A percentile compares a stretch with the other conserved stretches of the same genome.
Conservation (phyloP, 2,888 invertebrate species). For the Acleris sparsana region DNA sequence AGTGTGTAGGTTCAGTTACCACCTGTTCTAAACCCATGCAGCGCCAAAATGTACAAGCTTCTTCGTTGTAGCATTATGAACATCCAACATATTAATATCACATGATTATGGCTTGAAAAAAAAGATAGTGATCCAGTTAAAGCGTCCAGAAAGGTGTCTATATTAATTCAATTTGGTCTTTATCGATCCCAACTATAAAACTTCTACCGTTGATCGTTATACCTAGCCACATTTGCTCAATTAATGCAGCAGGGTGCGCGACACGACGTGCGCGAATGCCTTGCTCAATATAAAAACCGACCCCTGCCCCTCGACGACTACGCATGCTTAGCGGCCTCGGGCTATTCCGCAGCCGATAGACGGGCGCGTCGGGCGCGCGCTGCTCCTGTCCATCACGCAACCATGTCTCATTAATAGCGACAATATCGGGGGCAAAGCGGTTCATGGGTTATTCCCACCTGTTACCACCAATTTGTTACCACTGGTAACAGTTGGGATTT, state of each 20-base stretch:
- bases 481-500: too few species aligned
- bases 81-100: background rate
- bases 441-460: too few species aligned
- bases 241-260: background rate
- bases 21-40: background rate
- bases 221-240: conserved; percentile 10
- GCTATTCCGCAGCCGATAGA: conserved; percentile 16
- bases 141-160: background rate
- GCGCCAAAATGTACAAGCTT: background rate
- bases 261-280: too few species aligned
- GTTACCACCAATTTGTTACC: too few species aligned
- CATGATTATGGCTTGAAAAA: background rate
- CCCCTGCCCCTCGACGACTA: conserved; percentile 19
- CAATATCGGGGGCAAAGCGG: conserved; percentile 13
- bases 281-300: conserved; percentile 20
- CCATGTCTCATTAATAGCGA: conserved; percentile 36
- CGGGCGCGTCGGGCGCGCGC: conserved; percentile 25
- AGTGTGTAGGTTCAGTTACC: conserved; percentile 4
- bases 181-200: background rate
- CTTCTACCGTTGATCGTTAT: background rate
- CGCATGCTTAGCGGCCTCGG: conserved; percentile 13
- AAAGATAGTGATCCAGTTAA: background rate
- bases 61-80: background rate
- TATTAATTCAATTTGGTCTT: background rate
- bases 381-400: conserved; percentile 25